Evolutionary conservation across 2,888 invertebrate species (phyloP).

Genomic region (Ectropis crepuscularia): DNA sequence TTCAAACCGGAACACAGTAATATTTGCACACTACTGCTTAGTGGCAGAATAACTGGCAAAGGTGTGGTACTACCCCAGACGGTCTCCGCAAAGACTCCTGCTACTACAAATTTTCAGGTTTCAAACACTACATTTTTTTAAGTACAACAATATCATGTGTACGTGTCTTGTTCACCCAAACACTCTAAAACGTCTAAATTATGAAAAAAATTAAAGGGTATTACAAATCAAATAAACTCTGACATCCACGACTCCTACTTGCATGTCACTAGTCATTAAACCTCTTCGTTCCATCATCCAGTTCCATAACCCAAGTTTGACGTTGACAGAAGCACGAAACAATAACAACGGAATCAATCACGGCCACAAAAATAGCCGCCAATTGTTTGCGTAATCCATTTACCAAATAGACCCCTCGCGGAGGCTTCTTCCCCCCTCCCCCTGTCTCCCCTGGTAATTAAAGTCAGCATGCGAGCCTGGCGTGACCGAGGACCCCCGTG

Average conservation of each 20-base stretch:
- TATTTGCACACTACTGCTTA: no score
- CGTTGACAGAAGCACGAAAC: neutral
- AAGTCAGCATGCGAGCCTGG: constrained; percentile 19
- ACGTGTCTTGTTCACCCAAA: no score
- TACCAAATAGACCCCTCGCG: constrained; percentile 14
- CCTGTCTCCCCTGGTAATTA: constrained; percentile 14
- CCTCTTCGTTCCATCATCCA: neutral
- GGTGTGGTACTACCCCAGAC: no score
- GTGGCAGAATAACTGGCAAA: no score
- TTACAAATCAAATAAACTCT: neutral
- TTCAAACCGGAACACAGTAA: no score
- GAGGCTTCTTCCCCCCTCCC: constrained; percentile 10
- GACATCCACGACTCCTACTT: neutral
- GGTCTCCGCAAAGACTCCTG: no score
- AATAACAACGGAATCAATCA: constrained; percentile 2
- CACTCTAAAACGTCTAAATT: no score
- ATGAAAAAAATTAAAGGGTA: neutral
- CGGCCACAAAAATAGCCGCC: constrained; percentile 2
- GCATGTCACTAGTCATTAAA: no score
- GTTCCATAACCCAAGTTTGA: neutral
- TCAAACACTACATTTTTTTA: no score
- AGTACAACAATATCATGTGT: neutral
- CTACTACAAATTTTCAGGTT: no score
- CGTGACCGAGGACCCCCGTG: constrained; percentile 25
- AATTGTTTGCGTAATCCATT: constrained; percentile 13